Evolutionary conservation across 2,888 invertebrate genomes (phyloP).

Genomic region (Lepidocyrtinus sp.): DNA sequence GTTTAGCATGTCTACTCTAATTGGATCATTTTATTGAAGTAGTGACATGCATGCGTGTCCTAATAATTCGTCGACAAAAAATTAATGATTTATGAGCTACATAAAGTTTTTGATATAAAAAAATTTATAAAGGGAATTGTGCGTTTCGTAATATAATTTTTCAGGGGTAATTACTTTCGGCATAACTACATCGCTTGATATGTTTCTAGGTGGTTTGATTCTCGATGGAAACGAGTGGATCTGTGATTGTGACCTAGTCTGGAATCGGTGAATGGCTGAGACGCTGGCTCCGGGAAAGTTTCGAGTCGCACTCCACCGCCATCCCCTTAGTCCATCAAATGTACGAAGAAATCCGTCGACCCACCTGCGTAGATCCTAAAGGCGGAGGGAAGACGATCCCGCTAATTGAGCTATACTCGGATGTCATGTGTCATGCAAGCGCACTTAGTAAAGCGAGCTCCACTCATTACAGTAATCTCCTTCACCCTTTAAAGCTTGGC

Average conservation of each 20-base stretch:
- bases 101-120: too few relatives aligned
- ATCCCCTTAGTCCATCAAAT: slow-evolving; percentile 67
- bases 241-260: slow-evolving; percentile 90
- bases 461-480: too few relatives aligned
- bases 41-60: too few relatives aligned
- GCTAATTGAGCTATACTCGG: slow-evolving; percentile 83
- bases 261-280: slow-evolving; percentile 93
- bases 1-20: too few relatives aligned
- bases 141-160: too few relatives aligned
- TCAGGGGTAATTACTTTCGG: too few relatives aligned
- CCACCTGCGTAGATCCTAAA: slow-evolving; percentile 80
- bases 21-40: too few relatives aligned
- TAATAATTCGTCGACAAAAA: too few relatives aligned
- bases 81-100: too few relatives aligned
- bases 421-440: slow-evolving; percentile 86
- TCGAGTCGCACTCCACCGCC: slow-evolving; percentile 81
- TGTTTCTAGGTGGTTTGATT: slow-evolving; percentile 86
- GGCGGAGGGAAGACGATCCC: slow-evolving; percentile 78
- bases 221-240: slow-evolving; percentile 88
- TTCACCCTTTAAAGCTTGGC: too few relatives aligned
- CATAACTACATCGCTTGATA: too few relatives aligned
- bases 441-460: slow-evolving; percentile 80
- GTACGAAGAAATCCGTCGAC: slow-evolving; percentile 64
- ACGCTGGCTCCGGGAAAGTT: slow-evolving; percentile 89
- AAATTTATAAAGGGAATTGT: too few relatives aligned